A percentile compares a stretch with the other conserved stretches of the same genome.
These are phyloP conservation scores for Ammodytes marinus DNA, from an alignment of 2,113 vertebrate genomes.

Conservation along the genomic window DNA sequence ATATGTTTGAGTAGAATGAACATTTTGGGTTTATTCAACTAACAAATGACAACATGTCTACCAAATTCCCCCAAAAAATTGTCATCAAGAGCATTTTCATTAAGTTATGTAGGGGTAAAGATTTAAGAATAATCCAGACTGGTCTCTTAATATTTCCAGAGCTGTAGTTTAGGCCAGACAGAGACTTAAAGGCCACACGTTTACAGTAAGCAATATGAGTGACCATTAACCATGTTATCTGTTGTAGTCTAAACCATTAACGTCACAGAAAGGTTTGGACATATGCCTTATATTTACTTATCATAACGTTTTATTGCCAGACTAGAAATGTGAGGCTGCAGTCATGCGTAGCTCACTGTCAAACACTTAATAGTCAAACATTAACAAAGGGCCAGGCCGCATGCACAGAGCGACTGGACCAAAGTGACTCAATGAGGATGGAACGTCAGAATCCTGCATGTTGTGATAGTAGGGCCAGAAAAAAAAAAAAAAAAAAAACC, in stretches of 20 bases:
- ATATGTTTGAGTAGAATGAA: too few relatives aligned
- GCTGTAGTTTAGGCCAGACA: too few relatives aligned
- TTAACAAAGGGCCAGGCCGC: not conserved
- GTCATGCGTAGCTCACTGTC: slow-evolving; percentile 9
- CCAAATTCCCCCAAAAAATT: too few relatives aligned
- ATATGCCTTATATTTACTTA: not conserved
- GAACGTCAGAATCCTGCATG: slow-evolving; percentile 26
- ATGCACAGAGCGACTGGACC: slow-evolving; percentile 1
- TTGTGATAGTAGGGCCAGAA: not conserved
- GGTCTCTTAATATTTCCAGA: too few relatives aligned
- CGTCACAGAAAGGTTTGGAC: not conserved
- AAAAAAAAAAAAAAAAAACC: not conserved
- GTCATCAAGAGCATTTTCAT: too few relatives aligned
- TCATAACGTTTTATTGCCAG: not conserved
- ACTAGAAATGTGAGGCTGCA: not conserved
- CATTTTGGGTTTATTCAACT: too few relatives aligned
- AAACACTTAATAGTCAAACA: slow-evolving; percentile 37
- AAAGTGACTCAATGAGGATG: slow-evolving; percentile 20
- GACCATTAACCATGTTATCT: too few relatives aligned
- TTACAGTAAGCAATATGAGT: not conserved
- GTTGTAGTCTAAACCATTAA: not conserved
- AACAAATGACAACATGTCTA: too few relatives aligned
- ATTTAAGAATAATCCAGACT: too few relatives aligned
- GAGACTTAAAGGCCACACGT: not conserved
- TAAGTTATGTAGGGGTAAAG: too few relatives aligned